Evolutionary conservation across 1,140 invertebrate species (phyloP).

Genomic region (Adelges cooleyi): DNA sequence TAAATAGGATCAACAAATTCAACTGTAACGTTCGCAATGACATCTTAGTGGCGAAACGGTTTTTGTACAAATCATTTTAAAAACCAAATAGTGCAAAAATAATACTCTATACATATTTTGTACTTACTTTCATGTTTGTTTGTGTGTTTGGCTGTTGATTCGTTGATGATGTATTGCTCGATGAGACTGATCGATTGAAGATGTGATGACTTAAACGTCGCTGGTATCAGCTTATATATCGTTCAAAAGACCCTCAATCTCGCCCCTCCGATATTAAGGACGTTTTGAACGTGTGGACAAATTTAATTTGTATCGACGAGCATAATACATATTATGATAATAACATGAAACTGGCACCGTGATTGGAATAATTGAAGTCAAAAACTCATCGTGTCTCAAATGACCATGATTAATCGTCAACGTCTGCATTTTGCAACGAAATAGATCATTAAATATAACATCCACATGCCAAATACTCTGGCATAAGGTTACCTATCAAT

Average conservation of each 20-base stretch:
- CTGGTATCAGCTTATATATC: neutral
- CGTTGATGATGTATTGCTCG: neutral
- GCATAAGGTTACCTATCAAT: no score
- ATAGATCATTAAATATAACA: neutral
- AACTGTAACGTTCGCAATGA: no score
- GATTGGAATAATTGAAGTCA: conserved; percentile 4
- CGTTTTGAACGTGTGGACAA: conserved; percentile 12
- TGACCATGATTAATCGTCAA: conserved; percentile 14
- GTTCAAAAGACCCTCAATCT: conserved; percentile 9
- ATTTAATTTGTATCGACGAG: conserved; percentile 8
- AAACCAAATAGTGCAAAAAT: neutral
- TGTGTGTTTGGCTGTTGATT: neutral
- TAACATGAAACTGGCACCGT: neutral
- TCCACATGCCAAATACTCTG: conserved; percentile 1
- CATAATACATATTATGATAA: neutral
- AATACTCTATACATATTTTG: neutral
- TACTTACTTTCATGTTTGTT: conserved; percentile 1
- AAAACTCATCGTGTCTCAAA: conserved; percentile 11
- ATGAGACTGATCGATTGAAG: neutral
- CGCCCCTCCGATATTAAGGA: conserved; percentile 1
- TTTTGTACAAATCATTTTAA: neutral
- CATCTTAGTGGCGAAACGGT: no score
- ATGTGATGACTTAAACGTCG: neutral
- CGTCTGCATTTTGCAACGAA: conserved; percentile 16
- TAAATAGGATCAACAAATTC: no score